Conservation (phyloP, 2,113 vertebrate species). For the Progne subis region DNA sequence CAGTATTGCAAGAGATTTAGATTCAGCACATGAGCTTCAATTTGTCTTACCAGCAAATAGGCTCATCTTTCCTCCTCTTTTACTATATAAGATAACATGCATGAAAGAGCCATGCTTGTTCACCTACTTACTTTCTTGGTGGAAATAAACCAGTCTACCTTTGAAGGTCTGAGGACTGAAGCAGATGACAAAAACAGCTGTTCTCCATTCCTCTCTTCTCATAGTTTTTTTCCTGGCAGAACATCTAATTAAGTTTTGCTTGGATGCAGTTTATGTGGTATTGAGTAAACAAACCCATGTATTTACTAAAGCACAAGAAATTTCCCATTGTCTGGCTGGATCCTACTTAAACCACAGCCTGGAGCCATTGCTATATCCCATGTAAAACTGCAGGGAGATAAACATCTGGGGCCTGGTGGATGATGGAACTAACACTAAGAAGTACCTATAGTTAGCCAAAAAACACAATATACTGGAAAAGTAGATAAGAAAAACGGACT, state of each 20-base stretch:
- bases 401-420: not conserved
- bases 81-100: not conserved
- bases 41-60: not conserved
- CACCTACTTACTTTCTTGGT: not conserved
- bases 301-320: conserved; percentile 10
- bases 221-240: not conserved
- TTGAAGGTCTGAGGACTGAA: not conserved
- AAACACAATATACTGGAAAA: not conserved
- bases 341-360: not conserved
- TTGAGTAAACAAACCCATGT: not conserved
- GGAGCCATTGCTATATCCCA: not conserved
- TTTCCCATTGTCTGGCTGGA: not conserved
- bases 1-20: not conserved
- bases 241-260: not conserved
- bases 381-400: not conserved
- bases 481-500: not conserved
- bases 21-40: not conserved
- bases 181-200: conserved; percentile 2
- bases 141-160: not conserved
- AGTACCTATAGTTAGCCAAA: not conserved
- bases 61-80: not conserved
- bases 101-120: not conserved
- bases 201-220: not conserved
- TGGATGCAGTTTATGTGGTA: not conserved
- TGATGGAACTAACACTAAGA: not conserved